Conservation (phyloP, 2,888 invertebrate genomes). For the Odontocolon sp. region DNA sequence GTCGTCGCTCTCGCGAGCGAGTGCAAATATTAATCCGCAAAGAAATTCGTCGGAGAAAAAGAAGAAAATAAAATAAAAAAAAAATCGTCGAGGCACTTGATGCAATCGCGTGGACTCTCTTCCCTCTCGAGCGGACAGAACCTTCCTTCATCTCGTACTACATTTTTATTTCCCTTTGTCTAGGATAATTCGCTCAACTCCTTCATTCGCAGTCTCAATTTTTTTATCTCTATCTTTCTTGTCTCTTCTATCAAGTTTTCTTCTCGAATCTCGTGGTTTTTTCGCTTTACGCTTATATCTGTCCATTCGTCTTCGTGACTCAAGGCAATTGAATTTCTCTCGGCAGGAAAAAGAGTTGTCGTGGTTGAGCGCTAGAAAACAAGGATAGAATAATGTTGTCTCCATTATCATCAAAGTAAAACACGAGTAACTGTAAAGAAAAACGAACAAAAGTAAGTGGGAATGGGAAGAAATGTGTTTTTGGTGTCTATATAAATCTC, state of each 20-base stretch:
- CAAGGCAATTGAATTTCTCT: slow-evolving; percentile 3
- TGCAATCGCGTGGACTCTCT: not conserved
- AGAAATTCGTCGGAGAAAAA: slow-evolving; percentile 57
- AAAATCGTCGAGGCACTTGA: not conserved
- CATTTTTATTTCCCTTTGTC: slow-evolving; percentile 9
- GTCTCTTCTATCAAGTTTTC: not conserved
- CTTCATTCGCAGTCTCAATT: not conserved
- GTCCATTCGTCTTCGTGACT: not conserved
- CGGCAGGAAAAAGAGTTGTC: no score
- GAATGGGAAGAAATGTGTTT: slow-evolving; percentile 32
- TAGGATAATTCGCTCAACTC: not conserved
- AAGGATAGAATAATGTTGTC: no score
- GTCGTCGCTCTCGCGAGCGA: slow-evolving; percentile 19
- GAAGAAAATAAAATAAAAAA: slow-evolving; percentile 18
- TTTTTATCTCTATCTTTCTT: not conserved
- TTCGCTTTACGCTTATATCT: slow-evolving; percentile 20
- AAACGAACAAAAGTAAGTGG: slow-evolving; percentile 4
- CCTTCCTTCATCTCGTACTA: not conserved
- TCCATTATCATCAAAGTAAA: no score
- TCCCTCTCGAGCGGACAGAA: not conserved
- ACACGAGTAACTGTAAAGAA: slow-evolving; percentile 15
- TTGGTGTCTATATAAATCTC: slow-evolving; percentile 26
- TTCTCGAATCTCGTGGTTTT: slow-evolving; percentile 5
- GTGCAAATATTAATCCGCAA: slow-evolving; percentile 65
- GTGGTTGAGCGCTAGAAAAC: no score